A percentile compares a stretch with the other conserved stretches of the same genome.
phyloP scores from a whole-genome alignment of 2,888 invertebrate genomes.

The Lithophane leautieri region DNA sequence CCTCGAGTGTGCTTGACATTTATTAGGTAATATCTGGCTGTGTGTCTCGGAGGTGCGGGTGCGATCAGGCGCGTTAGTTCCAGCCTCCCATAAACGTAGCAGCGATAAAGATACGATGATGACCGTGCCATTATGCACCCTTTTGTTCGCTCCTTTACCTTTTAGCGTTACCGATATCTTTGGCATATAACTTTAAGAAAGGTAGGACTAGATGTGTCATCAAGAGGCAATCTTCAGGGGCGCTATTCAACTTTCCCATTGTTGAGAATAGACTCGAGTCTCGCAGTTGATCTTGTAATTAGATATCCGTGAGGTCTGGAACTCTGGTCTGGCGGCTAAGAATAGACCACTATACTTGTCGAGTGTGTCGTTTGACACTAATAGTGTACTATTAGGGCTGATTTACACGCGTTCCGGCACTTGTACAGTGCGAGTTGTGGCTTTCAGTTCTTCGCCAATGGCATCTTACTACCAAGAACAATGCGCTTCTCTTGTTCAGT shows the following conservation, averaged over 20 bases:
- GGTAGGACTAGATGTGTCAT: conserved; percentile 29
- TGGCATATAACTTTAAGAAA: conserved; percentile 52
- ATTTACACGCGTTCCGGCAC: neutral
- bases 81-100: conserved; percentile 61
- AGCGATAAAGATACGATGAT: conserved; percentile 70
- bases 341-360: conserved; percentile 33
- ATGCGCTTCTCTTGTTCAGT: neutral
- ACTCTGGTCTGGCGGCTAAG: conserved; percentile 22
- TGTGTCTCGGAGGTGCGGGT: conserved; percentile 45
- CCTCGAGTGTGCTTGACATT: conserved; percentile 54
- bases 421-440: neutral
- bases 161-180: conserved; percentile 59
- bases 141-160: conserved; percentile 61
- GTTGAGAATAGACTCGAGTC: conserved; percentile 47
- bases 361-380: conserved; percentile 20
- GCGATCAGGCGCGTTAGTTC: conserved; percentile 58
- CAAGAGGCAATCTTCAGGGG: conserved; percentile 43
- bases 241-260: conserved; percentile 47
- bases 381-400: conserved; percentile 17
- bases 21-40: conserved; percentile 57
- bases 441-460: neutral
- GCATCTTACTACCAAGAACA: neutral
- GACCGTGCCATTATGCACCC: conserved; percentile 62
- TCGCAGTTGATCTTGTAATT: conserved; percentile 55
- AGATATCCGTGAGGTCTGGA: conserved; percentile 50